A percentile compares a stretch with the other conserved stretches of the same genome.
Evolutionary conservation across 1,140 invertebrate genomes (phyloP).

Genomic region (Drosophila carrolli): DNA sequence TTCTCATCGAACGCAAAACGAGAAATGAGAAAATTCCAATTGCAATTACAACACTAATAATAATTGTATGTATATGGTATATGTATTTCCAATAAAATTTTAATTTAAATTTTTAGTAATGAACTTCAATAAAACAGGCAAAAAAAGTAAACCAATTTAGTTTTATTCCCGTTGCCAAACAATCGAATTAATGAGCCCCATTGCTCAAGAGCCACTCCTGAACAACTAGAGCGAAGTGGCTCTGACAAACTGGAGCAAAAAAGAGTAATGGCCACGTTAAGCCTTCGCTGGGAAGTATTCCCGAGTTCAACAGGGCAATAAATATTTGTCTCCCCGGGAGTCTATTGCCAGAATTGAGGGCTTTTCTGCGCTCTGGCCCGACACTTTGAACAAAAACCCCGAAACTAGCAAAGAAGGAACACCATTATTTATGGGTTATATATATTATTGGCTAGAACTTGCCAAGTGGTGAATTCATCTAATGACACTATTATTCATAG

Average conservation of each 20-base stretch:
- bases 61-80: conserved; percentile 60
- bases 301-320: conserved; percentile 51
- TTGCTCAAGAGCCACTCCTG: conserved; percentile 34
- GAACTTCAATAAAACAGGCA: conserved; percentile 60
- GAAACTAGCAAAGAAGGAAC: not conserved
- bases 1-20: conserved; percentile 6
- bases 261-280: conserved; percentile 51
- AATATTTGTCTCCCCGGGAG: conserved; percentile 50
- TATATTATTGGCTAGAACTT: conserved; percentile 1
- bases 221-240: conserved; percentile 6
- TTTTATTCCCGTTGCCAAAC: conserved; percentile 11
- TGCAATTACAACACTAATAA: conserved; percentile 45
- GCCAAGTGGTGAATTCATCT: not conserved
- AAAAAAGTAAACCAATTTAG: conserved; percentile 38
- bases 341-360: conserved; percentile 23
- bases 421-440: conserved; percentile 4
- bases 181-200: conserved; percentile 38
- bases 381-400: not conserved
- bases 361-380: not conserved
- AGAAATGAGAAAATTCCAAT: conserved; percentile 29
- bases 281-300: conserved; percentile 51
- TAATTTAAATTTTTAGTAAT: conserved; percentile 65
- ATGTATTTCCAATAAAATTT: conserved; percentile 63
- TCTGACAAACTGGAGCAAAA: conserved; percentile 45
- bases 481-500: not conserved